Evolutionary conservation across 2,888 invertebrate species (phyloP), one percentile per base, ranked within the genome.

Genomic region (Diaphora mendica): DNA sequence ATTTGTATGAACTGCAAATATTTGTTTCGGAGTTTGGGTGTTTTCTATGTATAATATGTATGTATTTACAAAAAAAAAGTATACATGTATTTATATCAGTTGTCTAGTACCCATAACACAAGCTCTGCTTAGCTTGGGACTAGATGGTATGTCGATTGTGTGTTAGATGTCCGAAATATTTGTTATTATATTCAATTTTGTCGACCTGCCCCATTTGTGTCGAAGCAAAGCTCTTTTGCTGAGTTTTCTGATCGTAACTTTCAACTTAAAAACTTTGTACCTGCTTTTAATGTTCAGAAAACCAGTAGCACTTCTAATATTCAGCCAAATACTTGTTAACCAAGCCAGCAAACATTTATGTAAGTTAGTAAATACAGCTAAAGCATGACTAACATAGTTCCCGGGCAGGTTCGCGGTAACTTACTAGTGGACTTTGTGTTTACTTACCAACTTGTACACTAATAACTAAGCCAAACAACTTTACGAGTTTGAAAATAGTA

Each of bases 401-500:
- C 30, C 51, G 35, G n/a, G 68, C 51, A 51, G 51, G 68, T 51
- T n/a, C 35, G 69, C 39, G 51, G 69, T 13, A 39, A 55, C 26
- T 35, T 33, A 68, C 48, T 51, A 68, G 68, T 68, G 33, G 30
- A 68, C 35, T 69, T 69, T 39, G 39, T 20, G 39, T 69, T 69
- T 59, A 20, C 69, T 59, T 51, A 71, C 71, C n/a, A 71, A 65
- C 35, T n/a, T n/a, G 30, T 65, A 67, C 44, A 74, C 72, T n/a
- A 48, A 72, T 72, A 72, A 62, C 39, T 72, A 62, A 55, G 26
- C 71, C 55, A 72, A 72, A 66, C 55, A 77, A 77, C 13, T 75
- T 77, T 69, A 48, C 59, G 74, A 77, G 76, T 77, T 73, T n/a
- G 2, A 42, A 81, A 78, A 76, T 79, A 69, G n/a, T 42, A 64